Evolutionary conservation across 2,113 vertebrate genomes (phyloP).

Genomic region (Astur gentilis): DNA sequence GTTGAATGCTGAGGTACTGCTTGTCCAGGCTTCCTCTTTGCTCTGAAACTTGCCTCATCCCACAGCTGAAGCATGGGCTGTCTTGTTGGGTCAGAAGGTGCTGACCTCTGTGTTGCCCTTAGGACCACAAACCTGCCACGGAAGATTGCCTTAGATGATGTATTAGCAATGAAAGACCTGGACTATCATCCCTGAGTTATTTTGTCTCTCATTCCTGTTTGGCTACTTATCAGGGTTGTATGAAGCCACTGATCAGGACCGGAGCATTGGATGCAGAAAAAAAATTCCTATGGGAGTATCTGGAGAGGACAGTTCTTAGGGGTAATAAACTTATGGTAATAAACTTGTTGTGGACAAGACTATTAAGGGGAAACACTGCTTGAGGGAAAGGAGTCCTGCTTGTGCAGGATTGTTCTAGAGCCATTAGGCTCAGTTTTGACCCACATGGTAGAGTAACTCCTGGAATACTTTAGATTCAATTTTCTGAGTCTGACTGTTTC

Average conservation of each 20-base stretch:
- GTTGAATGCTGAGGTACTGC: not conserved
- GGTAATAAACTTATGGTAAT: not conserved
- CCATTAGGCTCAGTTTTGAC: not conserved
- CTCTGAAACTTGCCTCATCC: not conserved
- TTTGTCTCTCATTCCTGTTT: not conserved
- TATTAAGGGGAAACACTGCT: not conserved
- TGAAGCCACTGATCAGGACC: not conserved
- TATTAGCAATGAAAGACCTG: not conserved
- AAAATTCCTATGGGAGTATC: not conserved
- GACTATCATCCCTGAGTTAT: not conserved
- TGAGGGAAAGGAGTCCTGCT: not conserved
- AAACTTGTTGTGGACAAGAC: not conserved
- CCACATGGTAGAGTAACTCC: not conserved
- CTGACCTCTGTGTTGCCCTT: not conserved
- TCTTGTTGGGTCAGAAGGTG: not conserved
- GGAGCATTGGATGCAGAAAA: not conserved
- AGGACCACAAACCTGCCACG: not conserved
- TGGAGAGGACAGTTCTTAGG: not conserved
- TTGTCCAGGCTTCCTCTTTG: not conserved
- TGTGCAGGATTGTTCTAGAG: not conserved
- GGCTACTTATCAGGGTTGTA: not conserved
- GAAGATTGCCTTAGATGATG: not conserved
- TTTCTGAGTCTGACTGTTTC: not conserved
- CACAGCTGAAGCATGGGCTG: not conserved
- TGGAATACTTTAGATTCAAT: not conserved